Conservation (phyloP, 2,797 vertebrate species). For the Yasuhikotakia modesta region DNA sequence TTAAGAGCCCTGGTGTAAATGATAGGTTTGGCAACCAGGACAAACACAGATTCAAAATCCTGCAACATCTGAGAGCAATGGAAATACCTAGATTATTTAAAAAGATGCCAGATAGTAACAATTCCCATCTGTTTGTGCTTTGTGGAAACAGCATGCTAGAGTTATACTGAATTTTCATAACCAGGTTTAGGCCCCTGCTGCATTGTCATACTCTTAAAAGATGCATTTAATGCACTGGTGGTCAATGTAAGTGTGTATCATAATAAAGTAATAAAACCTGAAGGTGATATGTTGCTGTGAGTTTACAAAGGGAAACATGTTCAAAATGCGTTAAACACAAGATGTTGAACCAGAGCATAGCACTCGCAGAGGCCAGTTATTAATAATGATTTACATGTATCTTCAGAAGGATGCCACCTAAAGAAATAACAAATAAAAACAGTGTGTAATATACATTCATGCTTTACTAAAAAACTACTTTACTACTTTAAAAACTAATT, state of each 20-base stretch:
- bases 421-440: no score
- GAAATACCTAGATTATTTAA: conserved; percentile 77
- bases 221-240: conserved; percentile 45
- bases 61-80: conserved; percentile 68
- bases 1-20: conserved; percentile 86
- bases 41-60: conserved; percentile 68
- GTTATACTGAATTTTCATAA: conserved; percentile 60
- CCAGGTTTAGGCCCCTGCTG: conserved; percentile 69
- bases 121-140: conserved; percentile 51
- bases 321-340: not conserved
- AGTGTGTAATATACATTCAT: no score
- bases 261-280: not conserved
- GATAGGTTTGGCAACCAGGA: conserved; percentile 89
- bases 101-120: conserved; percentile 68
- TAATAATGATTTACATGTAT: no score
- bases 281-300: not conserved
- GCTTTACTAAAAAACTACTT: no score
- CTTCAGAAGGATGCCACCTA: no score
- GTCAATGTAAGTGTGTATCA: conserved; percentile 25
- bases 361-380: not conserved
- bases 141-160: conserved; percentile 61
- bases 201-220: conserved; percentile 61
- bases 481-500: no score
- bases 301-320: not conserved
- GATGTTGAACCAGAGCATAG: no score